Evolutionary conservation across 1,140 invertebrate genomes (phyloP).

Genomic region (Artemia franciscana): DNA sequence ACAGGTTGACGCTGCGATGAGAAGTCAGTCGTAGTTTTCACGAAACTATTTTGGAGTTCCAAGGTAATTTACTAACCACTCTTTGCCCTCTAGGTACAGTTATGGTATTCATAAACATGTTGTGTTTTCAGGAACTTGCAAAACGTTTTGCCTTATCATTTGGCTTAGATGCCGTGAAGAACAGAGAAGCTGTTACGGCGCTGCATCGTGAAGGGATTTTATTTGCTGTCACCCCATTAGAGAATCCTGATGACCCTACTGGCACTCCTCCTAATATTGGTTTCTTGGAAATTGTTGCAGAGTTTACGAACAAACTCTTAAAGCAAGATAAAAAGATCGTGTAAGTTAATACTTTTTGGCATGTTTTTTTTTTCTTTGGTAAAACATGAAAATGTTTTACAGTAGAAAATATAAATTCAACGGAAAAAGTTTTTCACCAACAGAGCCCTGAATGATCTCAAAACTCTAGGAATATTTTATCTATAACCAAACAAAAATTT

Average conservation of each 20-base stretch:
- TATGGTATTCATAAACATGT: no score
- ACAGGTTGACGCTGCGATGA: no score
- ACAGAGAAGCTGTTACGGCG: constrained; percentile 86
- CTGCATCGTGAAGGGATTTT: constrained; percentile 82
- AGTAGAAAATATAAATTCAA: not conserved
- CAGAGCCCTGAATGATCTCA: not conserved
- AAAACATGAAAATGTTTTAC: not conserved
- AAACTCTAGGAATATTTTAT: no score
- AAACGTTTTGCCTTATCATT: constrained; percentile 91
- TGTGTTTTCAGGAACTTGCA: constrained; percentile 47
- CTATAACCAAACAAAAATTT: no score
- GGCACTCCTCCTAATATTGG: constrained; percentile 61
- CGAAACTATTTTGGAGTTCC: no score
- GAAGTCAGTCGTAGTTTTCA: no score
- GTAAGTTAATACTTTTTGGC: constrained; percentile 24
- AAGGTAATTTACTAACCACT: no score
- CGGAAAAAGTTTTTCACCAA: not conserved
- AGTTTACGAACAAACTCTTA: constrained; percentile 87
- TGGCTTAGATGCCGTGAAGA: constrained; percentile 88
- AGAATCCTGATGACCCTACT: constrained; percentile 38
- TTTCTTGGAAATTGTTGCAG: constrained; percentile 78
- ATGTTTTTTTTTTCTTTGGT: constrained; percentile 1
- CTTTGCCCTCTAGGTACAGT: no score
- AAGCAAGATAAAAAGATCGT: constrained; percentile 88
- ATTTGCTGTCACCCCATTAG: constrained; percentile 50